Base-by-base conservation (phyloP, 1,140 invertebrate genomes). In the Drosophila miranda region DNA sequence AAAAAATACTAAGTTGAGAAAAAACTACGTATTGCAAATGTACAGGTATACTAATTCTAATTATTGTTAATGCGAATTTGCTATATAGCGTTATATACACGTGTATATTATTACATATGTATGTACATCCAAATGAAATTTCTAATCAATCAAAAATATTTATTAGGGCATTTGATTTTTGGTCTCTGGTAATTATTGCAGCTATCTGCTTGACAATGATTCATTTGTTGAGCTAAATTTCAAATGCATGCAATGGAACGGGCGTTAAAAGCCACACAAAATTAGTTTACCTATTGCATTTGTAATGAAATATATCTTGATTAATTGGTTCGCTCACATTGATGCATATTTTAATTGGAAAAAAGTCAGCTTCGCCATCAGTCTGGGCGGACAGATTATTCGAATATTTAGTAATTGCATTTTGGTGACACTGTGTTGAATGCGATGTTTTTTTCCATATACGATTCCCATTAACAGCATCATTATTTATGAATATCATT, bases 391-490 rank as follows among this genome's bases (percentile, higher is more conserved):
- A 11, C 19, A 38, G 43, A 54, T 68, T 68, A 68, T 70, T 58
- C 30, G 38, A 41, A 64, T 79, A 71, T 71, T 78, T 70, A 55
- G 80, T 84, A 84, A 84, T 84, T 86, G 73, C 81, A 77, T 80
- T 84, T 84, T 30, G 44, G 70, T 43, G 57, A 58, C 43, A 76
- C 77, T 86, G 64, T 64, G 73, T 68, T 73, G 60, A 80, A 84
- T 84, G 80, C 60, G 68, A 63, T 3, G 63, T 74, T 60, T 60
- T 55, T 68, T 42, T 16, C 2, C 23, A 34, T 52, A 43, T 52
- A 58, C 63, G 59, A 61, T 58, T 55, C 50, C 64, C 53, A 77
- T 82, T 67, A 67, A 62, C 34, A 67, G 50, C 63, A 62, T 16
- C 16, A 16, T 16, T 16, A 16, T 16, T 16, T 16, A 16, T 53